These are phyloP conservation scores for Seriola rivoliana DNA, from an alignment of 2,113 vertebrate species.

Conservation along the genomic window DNA sequence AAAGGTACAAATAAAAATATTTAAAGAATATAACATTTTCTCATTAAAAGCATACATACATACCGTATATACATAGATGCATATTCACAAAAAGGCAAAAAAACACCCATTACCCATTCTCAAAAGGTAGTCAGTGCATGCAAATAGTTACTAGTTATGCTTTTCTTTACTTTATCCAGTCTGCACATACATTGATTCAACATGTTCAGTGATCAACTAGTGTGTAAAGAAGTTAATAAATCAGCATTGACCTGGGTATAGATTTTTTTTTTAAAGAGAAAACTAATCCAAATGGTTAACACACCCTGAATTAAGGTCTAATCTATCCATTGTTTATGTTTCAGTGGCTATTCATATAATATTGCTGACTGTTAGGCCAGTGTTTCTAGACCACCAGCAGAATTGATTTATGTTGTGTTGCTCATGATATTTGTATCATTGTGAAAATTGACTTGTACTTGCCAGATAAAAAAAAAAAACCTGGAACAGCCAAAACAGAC, in stretches of 20 bases:
- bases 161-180: neutral
- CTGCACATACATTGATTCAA: neutral
- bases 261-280: conserved; percentile 3
- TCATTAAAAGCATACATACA: neutral
- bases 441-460: neutral
- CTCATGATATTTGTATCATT: neutral
- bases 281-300: neutral
- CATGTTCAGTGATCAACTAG: neutral
- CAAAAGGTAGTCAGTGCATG: neutral
- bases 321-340: neutral
- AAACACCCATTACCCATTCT: neutral
- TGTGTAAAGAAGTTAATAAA: conserved; percentile 21
- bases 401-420: neutral
- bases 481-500: neutral
- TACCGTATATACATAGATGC: neutral
- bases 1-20: neutral
- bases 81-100: neutral
- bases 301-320: neutral
- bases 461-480: neutral
- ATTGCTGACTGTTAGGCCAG: neutral
- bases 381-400: neutral
- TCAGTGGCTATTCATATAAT: neutral
- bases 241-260: neutral
- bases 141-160: neutral
- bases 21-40: neutral